Base-by-base conservation (phyloP, 2,113 vertebrate species). In the Microtus pennsylvanicus region DNA sequence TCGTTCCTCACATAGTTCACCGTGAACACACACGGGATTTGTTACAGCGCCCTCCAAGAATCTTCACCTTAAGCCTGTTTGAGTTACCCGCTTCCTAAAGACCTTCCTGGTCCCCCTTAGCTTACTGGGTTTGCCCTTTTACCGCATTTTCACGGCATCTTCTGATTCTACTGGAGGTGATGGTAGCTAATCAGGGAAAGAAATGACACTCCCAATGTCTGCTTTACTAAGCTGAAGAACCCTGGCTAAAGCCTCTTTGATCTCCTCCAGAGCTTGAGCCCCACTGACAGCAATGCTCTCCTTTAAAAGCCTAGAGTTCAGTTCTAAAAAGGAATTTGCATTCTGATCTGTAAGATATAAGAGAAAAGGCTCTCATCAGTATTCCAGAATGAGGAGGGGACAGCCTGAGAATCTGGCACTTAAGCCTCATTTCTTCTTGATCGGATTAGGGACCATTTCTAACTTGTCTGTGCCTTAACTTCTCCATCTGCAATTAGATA, bases 271-370 rank as follows among this genome's bases (percentile, higher is more conserved):
- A 85, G 61, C n/a, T 91, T 14, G 24, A 91, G 50, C 50, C 52
- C 89, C 55, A 42, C 9, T 47, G 63, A 89, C 83, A 19, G 4
- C 17, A 67, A 47, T 28, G 47, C 28, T 89, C 11, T 74, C 55
- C 12, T 22, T 87, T 67, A 58, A 89, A 92, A 89, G 63, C 21
- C 42, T 16, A 21, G 76, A n/a, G 42, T 17, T 24, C 4, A 5
- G 45, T 93, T 86, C 50, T 91, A 58, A 72, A 72, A 83, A 91
- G 7, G 52, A 91, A 58, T 38, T 90, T 90, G 45, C 58, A 67
- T 61, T 93, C n/a, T 81, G 75, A 77, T 70, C 22, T 87, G 72
- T n/a, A n/a, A 13, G 58, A 4, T 42, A 30, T 45, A 81, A 50
- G 55, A 63, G 52, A 9, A 92, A 5, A n/a, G 16, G 69, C 16